phyloP scores from a whole-genome alignment of 2,888 invertebrate genomes.

The Ochropacha duplaris region DNA sequence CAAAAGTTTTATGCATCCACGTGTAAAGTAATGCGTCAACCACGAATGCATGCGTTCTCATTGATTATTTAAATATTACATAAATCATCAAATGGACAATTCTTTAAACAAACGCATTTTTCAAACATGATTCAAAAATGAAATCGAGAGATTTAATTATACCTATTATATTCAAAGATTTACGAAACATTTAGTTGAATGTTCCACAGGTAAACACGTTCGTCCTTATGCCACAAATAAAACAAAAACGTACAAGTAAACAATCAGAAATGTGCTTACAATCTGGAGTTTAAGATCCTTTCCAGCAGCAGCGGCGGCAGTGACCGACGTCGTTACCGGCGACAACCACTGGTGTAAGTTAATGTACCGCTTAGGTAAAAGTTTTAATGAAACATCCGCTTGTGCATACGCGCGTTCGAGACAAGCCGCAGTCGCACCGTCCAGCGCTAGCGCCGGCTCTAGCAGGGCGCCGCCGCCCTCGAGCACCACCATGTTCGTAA shows the following conservation, averaged over 20 bases:
- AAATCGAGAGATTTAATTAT: too few species aligned
- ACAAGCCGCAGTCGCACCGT: constrained; percentile 86
- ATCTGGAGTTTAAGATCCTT: constrained; percentile 92
- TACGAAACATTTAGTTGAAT: too few species aligned
- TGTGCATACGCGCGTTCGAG: constrained; percentile 91
- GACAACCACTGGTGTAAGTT: constrained; percentile 95
- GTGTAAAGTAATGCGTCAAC: too few species aligned
- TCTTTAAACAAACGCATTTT: too few species aligned
- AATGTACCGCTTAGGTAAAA: constrained; percentile 94
- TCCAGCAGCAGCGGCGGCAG: constrained; percentile 80
- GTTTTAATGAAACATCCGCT: constrained; percentile 92
- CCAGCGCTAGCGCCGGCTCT: constrained; percentile 87
- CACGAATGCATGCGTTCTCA: too few species aligned
- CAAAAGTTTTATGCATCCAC: too few species aligned
- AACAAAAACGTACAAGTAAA: neutral
- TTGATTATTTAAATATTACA: too few species aligned
- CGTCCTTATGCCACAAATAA: neutral
- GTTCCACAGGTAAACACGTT: neutral
- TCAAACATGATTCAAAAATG: too few species aligned
- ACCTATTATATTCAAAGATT: too few species aligned
- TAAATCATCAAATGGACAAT: too few species aligned
- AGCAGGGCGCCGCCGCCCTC: constrained; percentile 78
- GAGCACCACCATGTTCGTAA: constrained; percentile 74
- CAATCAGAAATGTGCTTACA: constrained; percentile 69
- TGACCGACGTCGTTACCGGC: constrained; percentile 85